Conservation (phyloP, 2,888 invertebrate species). For the Herminia tarsipennalis region DNA sequence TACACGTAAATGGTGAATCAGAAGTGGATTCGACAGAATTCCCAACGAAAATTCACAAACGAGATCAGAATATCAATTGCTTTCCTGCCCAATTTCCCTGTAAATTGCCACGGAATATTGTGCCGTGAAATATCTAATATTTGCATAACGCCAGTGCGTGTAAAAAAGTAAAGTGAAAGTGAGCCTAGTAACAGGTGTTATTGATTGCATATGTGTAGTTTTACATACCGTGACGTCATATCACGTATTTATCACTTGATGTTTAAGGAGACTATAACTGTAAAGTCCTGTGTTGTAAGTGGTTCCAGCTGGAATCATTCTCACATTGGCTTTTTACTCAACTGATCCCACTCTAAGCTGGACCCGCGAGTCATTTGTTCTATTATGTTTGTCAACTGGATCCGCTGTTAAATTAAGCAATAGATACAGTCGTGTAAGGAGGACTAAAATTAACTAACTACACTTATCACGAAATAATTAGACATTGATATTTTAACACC, state of each 20-base stretch:
- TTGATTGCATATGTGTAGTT: conserved; percentile 21
- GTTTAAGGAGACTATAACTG: neutral
- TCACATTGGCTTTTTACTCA: no score
- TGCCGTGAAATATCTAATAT: conserved; percentile 72
- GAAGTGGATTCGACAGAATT: conserved; percentile 66
- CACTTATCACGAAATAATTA: no score
- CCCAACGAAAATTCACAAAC: conserved; percentile 74
- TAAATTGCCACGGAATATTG: conserved; percentile 78
- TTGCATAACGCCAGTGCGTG: conserved; percentile 65
- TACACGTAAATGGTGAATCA: conserved; percentile 67
- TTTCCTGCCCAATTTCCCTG: conserved; percentile 77
- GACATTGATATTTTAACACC: no score
- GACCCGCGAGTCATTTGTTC: no score
- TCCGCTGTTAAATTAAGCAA: no score
- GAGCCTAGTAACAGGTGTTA: conserved; percentile 51
- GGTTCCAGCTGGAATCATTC: no score
- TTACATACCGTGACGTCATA: neutral
- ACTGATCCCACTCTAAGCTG: no score
- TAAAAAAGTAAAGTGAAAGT: conserved; percentile 70
- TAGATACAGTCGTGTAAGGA: no score
- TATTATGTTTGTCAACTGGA: no score
- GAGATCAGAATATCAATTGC: conserved; percentile 80
- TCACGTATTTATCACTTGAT: neutral
- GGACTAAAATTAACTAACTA: no score
- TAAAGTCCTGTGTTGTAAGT: no score